Evolutionary conservation across 1,140 invertebrate genomes (phyloP).

Genomic region (Drosophila nikananu): DNA sequence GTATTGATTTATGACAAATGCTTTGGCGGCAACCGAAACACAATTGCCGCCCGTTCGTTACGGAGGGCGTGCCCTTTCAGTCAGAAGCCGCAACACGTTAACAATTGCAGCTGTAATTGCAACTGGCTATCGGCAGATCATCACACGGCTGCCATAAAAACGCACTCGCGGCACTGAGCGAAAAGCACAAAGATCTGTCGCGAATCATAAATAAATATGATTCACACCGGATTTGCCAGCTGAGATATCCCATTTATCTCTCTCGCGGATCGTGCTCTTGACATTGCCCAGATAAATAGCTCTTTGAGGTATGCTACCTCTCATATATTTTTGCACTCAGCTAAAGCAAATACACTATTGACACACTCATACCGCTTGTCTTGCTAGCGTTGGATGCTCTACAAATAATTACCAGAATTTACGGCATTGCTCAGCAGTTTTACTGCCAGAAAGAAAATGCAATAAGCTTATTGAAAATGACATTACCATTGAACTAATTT

Average conservation of each 20-base stretch:
- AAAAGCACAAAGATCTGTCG: slow-evolving; percentile 1
- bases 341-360: slow-evolving; percentile 14
- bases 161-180: slow-evolving; percentile 16
- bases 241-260: slow-evolving; percentile 17
- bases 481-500: neutral
- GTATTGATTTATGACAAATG: slow-evolving; percentile 60
- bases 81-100: slow-evolving; percentile 44
- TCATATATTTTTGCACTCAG: slow-evolving; percentile 18
- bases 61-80: slow-evolving; percentile 11
- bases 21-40: slow-evolving; percentile 23
- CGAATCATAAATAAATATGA: slow-evolving; percentile 21
- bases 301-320: neutral
- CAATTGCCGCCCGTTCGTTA: slow-evolving; percentile 9
- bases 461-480: neutral
- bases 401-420: neutral
- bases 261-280: slow-evolving; percentile 36
- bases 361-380: neutral
- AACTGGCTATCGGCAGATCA: slow-evolving; percentile 43
- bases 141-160: slow-evolving; percentile 26
- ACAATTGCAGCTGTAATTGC: slow-evolving; percentile 53
- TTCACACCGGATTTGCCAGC: neutral
- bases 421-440: neutral
- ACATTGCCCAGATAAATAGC: slow-evolving; percentile 40
- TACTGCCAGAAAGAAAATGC: neutral
- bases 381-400: slow-evolving; percentile 2